These are phyloP conservation scores for Origma solitaria DNA, from an alignment of 2,113 vertebrate species.

Conservation along the genomic window DNA sequence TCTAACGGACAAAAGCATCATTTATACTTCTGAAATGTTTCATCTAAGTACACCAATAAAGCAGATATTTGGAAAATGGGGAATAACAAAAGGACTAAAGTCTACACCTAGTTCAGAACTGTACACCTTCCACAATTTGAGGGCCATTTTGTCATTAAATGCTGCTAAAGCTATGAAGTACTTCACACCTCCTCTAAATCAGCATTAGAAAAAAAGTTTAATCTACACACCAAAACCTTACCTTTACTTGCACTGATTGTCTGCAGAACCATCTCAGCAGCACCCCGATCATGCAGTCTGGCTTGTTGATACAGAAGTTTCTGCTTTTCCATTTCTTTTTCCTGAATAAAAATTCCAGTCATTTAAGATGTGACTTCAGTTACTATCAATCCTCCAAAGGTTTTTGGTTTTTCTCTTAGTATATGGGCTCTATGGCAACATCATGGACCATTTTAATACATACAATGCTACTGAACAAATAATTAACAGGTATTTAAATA, in stretches of 20 bases:
- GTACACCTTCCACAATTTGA: background rate
- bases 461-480: constrained; percentile 38
- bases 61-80: background rate
- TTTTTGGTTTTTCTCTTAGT: constrained; percentile 54
- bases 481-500: constrained; percentile 14
- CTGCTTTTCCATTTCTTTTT: constrained; percentile 99
- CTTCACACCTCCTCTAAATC: background rate
- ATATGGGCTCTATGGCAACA: constrained; percentile 80
- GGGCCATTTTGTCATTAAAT: background rate
- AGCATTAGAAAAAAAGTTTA: background rate
- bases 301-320: constrained; percentile 96
- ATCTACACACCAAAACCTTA: constrained; percentile 25
- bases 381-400: constrained; percentile 11
- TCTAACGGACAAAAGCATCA: background rate
- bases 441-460: constrained; percentile 67
- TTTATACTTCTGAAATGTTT: background rate
- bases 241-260: constrained; percentile 98
- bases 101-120: background rate
- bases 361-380: constrained; percentile 56
- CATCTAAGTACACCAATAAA: background rate
- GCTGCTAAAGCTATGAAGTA: background rate
- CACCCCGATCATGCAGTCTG: constrained; percentile 88
- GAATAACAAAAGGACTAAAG: background rate
- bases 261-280: constrained; percentile 95
- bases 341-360: constrained; percentile 80